Percentiles rank a stretch among this genome's conserved stretches.
Conservation (phyloP, 2,797 vertebrate genomes). For the Coreius guichenoti region DNA sequence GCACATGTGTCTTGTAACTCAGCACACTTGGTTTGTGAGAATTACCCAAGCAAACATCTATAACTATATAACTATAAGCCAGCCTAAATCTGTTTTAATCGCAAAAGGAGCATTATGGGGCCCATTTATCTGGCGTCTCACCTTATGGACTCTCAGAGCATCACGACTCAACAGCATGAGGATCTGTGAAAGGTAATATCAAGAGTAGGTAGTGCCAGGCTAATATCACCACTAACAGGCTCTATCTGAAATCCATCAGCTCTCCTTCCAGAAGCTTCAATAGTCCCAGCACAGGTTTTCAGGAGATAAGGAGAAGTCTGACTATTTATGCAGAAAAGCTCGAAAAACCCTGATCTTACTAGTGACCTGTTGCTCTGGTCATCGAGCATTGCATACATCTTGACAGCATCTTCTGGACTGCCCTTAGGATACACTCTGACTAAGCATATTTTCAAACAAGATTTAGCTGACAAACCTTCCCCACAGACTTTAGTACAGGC, state of each 20-base stretch:
- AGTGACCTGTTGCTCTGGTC: conserved; percentile 52
- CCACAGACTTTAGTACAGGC: conserved; percentile 47
- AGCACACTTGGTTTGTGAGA: neutral
- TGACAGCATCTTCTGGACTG: conserved; percentile 1
- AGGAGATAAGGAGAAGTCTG: conserved; percentile 14
- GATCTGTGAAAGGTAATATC: no score
- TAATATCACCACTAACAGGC: neutral
- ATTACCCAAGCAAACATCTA: conserved; percentile 34
- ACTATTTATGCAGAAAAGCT: conserved; percentile 26
- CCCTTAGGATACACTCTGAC: conserved; percentile 38
- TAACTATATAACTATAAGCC: neutral
- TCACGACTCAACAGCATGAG: neutral
- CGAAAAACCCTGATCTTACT: conserved; percentile 37
- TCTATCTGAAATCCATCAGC: conserved; percentile 18
- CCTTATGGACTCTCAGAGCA: conserved; percentile 23
- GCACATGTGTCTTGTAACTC: neutral
- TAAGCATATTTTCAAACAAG: conserved; percentile 47
- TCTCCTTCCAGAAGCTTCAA: conserved; percentile 10
- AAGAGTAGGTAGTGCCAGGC: neutral
- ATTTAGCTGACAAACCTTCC: neutral
- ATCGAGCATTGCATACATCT: conserved; percentile 44
- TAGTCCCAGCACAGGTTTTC: conserved; percentile 33
- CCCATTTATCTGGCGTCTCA: neutral
- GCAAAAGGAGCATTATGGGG: neutral
- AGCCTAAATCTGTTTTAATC: conserved; percentile 5